phyloP scores from a whole-genome alignment of 2,113 vertebrate genomes.

The Sitta europaea region DNA sequence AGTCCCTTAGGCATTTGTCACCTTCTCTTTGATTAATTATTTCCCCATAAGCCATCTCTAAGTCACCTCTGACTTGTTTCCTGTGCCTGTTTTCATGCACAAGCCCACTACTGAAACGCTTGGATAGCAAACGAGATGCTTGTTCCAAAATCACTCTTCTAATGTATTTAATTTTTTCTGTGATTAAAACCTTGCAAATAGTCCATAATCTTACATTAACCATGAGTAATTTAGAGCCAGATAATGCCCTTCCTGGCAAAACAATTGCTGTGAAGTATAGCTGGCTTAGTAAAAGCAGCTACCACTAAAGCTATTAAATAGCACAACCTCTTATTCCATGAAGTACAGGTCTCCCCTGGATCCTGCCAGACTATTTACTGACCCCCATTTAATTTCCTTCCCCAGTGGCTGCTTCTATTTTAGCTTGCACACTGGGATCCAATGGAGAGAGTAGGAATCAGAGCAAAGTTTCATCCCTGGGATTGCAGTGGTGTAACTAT shows the following conservation, averaged over 20 bases:
- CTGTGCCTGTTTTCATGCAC: neutral
- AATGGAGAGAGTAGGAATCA: neutral
- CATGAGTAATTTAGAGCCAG: neutral
- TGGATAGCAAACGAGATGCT: neutral
- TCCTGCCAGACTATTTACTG: neutral
- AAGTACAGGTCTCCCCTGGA: neutral
- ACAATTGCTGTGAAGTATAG: neutral
- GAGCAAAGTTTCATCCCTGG: neutral
- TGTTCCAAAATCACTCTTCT: neutral
- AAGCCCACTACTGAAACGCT: neutral
- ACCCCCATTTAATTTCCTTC: neutral
- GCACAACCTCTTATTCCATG: neutral
- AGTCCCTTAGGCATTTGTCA: neutral
- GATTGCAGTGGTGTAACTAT: neutral
- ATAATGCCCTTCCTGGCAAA: neutral
- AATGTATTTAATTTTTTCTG: neutral
- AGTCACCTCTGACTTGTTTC: neutral
- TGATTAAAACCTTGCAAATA: neutral
- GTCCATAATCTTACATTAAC: neutral
- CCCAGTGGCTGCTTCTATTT: neutral
- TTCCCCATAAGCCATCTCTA: neutral
- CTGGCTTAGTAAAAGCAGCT: constrained; percentile 3
- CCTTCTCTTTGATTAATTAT: neutral
- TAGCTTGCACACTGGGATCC: neutral
- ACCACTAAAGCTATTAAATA: neutral